Conservation (phyloP, 2,888 invertebrate species). For the Drosophila borborema region DNA sequence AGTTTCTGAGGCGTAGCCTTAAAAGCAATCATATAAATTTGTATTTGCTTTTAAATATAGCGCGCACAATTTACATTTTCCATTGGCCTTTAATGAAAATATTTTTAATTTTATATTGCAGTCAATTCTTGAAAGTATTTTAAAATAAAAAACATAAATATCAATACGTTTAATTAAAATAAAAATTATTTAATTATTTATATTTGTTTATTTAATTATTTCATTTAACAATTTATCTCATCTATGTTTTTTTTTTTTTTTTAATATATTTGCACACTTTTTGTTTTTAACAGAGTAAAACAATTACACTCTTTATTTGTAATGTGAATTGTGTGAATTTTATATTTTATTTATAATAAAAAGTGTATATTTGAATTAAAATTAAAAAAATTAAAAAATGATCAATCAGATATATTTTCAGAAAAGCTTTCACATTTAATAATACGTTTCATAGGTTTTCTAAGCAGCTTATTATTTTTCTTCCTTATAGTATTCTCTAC, state of each 20-base stretch:
- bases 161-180: too few relatives aligned
- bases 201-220: too few relatives aligned
- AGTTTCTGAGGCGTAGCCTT: slow-evolving; percentile 7
- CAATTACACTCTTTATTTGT: not conserved
- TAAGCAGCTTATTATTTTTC: not conserved
- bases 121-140: not conserved
- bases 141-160: not conserved
- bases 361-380: too few relatives aligned
- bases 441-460: not conserved
- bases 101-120: not conserved
- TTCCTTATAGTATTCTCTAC: too few relatives aligned
- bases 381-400: not conserved
- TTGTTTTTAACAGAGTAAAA: not conserved
- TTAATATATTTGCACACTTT: not conserved
- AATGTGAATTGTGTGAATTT: not conserved
- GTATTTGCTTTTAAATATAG: not conserved
- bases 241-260: too few relatives aligned
- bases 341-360: too few relatives aligned
- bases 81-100: not conserved
- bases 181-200: too few relatives aligned
- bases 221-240: not conserved
- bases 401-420: not conserved
- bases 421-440: not conserved
- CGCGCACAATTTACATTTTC: slow-evolving; percentile 41
- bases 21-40: slow-evolving; percentile 10